Evolutionary conservation across 2,113 vertebrate species (phyloP), one percentile per base, ranked within the genome.

Genomic region (Acrocephalus arundinaceus): DNA sequence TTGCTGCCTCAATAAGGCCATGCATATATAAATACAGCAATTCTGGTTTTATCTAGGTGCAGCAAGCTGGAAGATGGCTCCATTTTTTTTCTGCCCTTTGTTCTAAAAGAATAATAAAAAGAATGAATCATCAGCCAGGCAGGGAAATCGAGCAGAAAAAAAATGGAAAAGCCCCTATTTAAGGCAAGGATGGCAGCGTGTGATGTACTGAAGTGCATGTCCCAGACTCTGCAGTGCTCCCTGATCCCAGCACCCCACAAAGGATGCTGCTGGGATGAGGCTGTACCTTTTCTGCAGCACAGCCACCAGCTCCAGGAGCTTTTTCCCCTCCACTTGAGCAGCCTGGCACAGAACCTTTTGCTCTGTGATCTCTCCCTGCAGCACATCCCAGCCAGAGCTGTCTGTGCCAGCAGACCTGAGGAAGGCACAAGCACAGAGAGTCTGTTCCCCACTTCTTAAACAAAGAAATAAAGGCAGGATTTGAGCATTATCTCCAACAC

Each of bases 201-300:
- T 8, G 71, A 33, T 1, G 14, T 1, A 2, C 9, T 18, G 46
- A 2, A 15, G 49, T 15, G 59, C 51, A 11, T 0, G 4, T 43
- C 66, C 37, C 7, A 73, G 37, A 16, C 67, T 70, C 30, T 82
- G 83, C 37, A 52, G 61, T 0, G 23, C 2, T 91, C 77, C 74
- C 79, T 72, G 37, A 72, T 23, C 31, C 2, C 88, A 86, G 87
- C 84, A 82, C 15, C 88, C 77, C 57, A 63, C 68, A 52, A 25
- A 83, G 89, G 74, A 51, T 4, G 48, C 39, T 10, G 49, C 57
- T 54, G 65, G 67, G 31, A 68, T 19, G 41, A 22, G 23, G 11
- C 6, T 2, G 95, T 97, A 98, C 98, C 98, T 99, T 96, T 85
- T 96, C 96, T 99, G 98, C 59, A 98, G 98, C 72, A 97, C 70